Conservation (phyloP, 2,113 vertebrate genomes). For the Cathartes aura region DNA sequence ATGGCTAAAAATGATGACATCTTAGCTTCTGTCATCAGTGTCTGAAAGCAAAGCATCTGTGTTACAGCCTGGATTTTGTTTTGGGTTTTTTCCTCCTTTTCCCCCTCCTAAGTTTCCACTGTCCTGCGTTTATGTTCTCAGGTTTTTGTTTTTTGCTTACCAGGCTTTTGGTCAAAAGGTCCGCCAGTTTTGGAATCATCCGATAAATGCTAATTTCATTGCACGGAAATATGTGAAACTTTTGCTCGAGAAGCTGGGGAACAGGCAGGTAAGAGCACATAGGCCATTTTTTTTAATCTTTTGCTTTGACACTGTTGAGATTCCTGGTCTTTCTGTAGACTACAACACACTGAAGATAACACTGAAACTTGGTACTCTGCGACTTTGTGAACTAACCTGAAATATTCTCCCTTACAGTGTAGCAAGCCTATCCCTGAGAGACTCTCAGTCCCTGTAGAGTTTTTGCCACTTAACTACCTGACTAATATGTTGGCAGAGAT, state of each 20-base stretch:
- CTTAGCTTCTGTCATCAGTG: background rate
- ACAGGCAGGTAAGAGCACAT: slow-evolving; percentile 76
- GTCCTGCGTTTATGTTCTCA: background rate
- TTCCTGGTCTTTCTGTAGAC: background rate
- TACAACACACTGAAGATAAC: background rate
- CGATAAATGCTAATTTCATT: slow-evolving; percentile 84
- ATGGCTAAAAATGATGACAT: background rate
- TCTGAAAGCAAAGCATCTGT: background rate
- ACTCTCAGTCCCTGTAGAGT: slow-evolving; percentile 75
- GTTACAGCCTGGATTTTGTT: background rate
- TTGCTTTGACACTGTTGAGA: background rate
- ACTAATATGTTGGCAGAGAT: slow-evolving; percentile 81
- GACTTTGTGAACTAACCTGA: background rate
- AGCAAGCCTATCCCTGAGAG: slow-evolving; percentile 71
- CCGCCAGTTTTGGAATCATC: slow-evolving; percentile 88
- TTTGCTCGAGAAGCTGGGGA: slow-evolving; percentile 80
- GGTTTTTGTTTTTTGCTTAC: background rate
- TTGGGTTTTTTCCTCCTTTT: background rate
- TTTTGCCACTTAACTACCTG: slow-evolving; percentile 91
- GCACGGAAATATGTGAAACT: slow-evolving; percentile 84
- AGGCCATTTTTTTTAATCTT: background rate
- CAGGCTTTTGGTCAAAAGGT: slow-evolving; percentile 84
- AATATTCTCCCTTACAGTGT: slow-evolving; percentile 74
- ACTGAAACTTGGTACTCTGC: background rate
- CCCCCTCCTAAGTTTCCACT: background rate